Base-by-base conservation (phyloP, 2,797 vertebrate species). In the Cetoscarus ocellatus region DNA sequence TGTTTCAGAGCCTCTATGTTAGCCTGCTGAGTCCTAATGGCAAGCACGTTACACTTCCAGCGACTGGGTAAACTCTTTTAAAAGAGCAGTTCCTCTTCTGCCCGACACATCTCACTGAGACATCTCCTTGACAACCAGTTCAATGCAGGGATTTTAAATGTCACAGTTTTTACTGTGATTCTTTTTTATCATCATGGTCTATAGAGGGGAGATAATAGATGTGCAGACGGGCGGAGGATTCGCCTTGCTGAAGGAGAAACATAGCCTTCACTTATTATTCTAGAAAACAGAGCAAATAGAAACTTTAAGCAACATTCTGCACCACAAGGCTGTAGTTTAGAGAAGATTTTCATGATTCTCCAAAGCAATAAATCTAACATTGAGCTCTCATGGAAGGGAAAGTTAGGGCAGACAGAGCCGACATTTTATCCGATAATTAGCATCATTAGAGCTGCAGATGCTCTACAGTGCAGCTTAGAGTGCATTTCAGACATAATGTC, bases 61-160 rank as follows among this genome's bases (percentile, higher is more conserved):
- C 58, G 39, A 70, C 84, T 77, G 77, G 80, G 50, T 83, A 89
- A 91, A 89, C 51, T 84, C 73, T 82, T 89, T 81, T 83, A 81
- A 88, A 91, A 86, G 84, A 87, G 75, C 86, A 85, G 63, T 79
- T 88, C 81, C 62, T 75, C 67, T 71, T 84, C 76, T 77, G 56
- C 61, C 70, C 60, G 49, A 82, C 87, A 88, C 83, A 84, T 89
- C 86, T 88, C 78, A 49, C 80, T 50, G 78, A 85, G 80, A 86
- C 73, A 90, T 91, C 91, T 91, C 91, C 85, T 88, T 93, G 91
- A 92, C 89, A 92, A 92, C 88, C 70, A 47, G 75, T 81, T 90
- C 85, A 84, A 80, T 86, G 86, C 77, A 83, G 87, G 82, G 77
- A 91, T 89, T 80, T 83, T 76, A 93, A 92, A 92, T 89, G 88